Conservation (phyloP, 2,888 invertebrate genomes). For the Orthosia incerta region DNA sequence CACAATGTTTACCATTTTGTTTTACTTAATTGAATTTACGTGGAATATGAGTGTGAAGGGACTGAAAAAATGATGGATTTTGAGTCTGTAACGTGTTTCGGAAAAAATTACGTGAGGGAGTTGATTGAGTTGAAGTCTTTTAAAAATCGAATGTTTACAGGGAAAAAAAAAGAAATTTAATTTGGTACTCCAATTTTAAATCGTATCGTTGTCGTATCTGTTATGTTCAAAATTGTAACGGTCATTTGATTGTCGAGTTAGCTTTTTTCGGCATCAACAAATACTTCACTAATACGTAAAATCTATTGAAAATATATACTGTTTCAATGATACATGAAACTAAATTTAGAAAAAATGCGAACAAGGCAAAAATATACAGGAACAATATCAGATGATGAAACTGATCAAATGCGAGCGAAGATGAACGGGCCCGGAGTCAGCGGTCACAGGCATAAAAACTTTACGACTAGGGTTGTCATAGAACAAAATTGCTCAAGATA, state of each 20-base stretch:
- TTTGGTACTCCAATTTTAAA: too few relatives aligned
- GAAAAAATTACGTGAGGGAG: neutral
- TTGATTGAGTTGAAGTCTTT: constrained; percentile 6
- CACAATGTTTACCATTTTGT: constrained; percentile 49
- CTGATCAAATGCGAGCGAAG: constrained; percentile 54
- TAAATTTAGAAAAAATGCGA: constrained; percentile 20
- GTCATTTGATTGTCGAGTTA: too few relatives aligned
- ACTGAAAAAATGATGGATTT: constrained; percentile 29
- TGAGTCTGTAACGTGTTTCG: neutral
- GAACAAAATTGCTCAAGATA: constrained; percentile 52
- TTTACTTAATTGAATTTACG: constrained; percentile 60
- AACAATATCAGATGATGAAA: constrained; percentile 50
- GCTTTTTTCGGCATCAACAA: too few relatives aligned
- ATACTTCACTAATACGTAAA: neutral
- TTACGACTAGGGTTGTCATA: constrained; percentile 64
- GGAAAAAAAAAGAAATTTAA: too few relatives aligned
- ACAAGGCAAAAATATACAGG: constrained; percentile 44
- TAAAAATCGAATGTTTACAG: too few relatives aligned
- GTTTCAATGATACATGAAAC: neutral
- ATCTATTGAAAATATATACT: neutral
- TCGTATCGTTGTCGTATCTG: too few relatives aligned
- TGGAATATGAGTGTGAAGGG: constrained; percentile 17
- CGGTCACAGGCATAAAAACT: constrained; percentile 63
- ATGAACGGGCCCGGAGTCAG: constrained; percentile 56
- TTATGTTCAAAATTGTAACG: too few relatives aligned